phyloP scores from a whole-genome alignment of 2,888 invertebrate genomes.

The Agelastica alni region DNA sequence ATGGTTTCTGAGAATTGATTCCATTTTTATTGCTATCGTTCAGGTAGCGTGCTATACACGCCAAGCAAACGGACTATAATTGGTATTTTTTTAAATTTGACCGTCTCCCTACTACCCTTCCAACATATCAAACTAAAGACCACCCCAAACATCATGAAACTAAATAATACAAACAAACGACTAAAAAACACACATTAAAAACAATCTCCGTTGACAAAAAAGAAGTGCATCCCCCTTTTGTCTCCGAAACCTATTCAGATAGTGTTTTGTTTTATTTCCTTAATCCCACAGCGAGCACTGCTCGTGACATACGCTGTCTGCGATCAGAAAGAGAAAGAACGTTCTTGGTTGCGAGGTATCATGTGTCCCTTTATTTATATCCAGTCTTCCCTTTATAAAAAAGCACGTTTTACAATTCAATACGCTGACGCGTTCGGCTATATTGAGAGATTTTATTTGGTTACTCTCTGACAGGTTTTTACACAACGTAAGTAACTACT shows the following conservation, averaged over 20 bases:
- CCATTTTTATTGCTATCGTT: too few relatives aligned
- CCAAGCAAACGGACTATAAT: too few relatives aligned
- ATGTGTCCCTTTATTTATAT: conserved; percentile 38
- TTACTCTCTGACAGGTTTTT: conserved; percentile 38
- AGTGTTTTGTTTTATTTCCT: conserved; percentile 30
- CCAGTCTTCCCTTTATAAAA: conserved; percentile 9
- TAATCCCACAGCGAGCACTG: conserved; percentile 25
- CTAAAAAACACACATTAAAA: conserved; percentile 14
- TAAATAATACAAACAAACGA: conserved; percentile 2
- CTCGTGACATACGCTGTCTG: conserved; percentile 28
- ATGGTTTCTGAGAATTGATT: too few relatives aligned
- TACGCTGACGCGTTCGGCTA: conserved; percentile 32
- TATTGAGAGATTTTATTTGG: conserved; percentile 38
- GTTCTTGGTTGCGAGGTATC: conserved; percentile 39
- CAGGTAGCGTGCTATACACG: too few relatives aligned
- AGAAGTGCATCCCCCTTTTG: conserved; percentile 22
- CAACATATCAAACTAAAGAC: background rate
- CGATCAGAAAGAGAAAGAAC: conserved; percentile 21
- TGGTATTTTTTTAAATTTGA: too few relatives aligned
- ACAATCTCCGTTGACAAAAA: conserved; percentile 17
- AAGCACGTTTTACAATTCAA: conserved; percentile 40
- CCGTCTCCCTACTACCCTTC: background rate
- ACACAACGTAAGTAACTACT: background rate
- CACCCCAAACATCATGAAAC: conserved; percentile 15
- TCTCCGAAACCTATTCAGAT: conserved; percentile 17